Evolutionary conservation across 1,140 invertebrate genomes (phyloP), one percentile per base, ranked within the genome.

Genomic region (Trachymyrmex septentrionalis): DNA sequence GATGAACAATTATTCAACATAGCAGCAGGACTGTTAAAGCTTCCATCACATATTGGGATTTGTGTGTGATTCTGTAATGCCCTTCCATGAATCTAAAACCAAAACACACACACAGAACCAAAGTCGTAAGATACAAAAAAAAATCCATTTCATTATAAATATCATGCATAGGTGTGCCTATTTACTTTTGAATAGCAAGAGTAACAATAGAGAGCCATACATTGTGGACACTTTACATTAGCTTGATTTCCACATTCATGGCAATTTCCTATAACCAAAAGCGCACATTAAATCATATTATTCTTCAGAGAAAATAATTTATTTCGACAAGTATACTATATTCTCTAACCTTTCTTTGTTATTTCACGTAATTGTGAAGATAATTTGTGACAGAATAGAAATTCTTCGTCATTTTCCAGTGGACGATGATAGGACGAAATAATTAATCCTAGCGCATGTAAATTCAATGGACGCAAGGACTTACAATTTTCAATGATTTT

Each of bases 101-200:
- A 44, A 67, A 38, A 72, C n/a, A n/a, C n/a, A n/a, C n/a, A n/a
- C n/a, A n/a, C 59, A 53, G 24, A 84, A 50, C 0, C 9, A 57
- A 48, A 53, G 27, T 24, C 2, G 53, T 66, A 21, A 21, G 59
- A 63, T 63, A 73, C 14, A 16, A 50, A 27, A 57, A 57, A n/a
- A 16, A 50, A 30, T 53, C 1, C 2, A 38, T 67, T 53, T 27
- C 21, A 24, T 82, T 64, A 21, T 55, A n/a, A 38, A 19, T 14
- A 50, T 50, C 14, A 55, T 34, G 7, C 2, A 61, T 24, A 3
- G 16, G 6, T 38, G 50, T 27, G 21, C 24, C 30, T 48, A 69
- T 88, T 89, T 88, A 95, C 94, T 92, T 93, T 93, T 12, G 73
- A 86, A 78, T 90, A 94, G 57, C 94, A 95, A n/a, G 7, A 38